These are phyloP conservation scores for Epizoanthus stellaris DNA, from an alignment of 92 coral and sea anemone species.

Conservation along the genomic window DNA sequence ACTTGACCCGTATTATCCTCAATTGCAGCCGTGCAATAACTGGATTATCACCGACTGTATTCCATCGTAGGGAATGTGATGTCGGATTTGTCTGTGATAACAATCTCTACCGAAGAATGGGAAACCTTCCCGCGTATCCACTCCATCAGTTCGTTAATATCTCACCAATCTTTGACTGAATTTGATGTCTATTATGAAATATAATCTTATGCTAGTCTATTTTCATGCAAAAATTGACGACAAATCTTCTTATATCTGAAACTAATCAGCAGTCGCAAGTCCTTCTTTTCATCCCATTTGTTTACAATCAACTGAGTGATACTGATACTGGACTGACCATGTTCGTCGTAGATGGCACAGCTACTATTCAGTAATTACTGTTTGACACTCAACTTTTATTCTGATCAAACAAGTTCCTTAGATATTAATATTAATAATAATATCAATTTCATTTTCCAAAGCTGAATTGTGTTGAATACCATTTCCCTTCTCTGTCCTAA, in stretches of 20 bases:
- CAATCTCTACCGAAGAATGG: background rate
- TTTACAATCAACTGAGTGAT: too few relatives aligned
- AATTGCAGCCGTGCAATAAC: background rate
- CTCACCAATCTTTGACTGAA: too few relatives aligned
- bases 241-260: too few relatives aligned
- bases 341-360: background rate
- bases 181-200: too few relatives aligned
- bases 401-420: background rate
- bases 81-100: background rate
- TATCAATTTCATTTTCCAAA: slow-evolving; percentile 5
- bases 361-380: background rate
- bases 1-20: background rate
- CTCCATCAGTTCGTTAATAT: too few relatives aligned
- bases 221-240: too few relatives aligned
- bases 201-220: too few relatives aligned
- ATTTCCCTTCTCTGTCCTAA: background rate
- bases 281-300: too few relatives aligned
- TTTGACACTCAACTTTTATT: background rate
- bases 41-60: background rate
- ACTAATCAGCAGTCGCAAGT: too few relatives aligned
- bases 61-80: too few relatives aligned
- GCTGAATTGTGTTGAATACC: background rate
- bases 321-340: too few relatives aligned
- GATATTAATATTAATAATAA: background rate
- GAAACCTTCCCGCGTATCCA: too few relatives aligned